phyloP scores from a whole-genome alignment of 1,140 invertebrate genomes.

The Lysiphlebus fabarum region DNA sequence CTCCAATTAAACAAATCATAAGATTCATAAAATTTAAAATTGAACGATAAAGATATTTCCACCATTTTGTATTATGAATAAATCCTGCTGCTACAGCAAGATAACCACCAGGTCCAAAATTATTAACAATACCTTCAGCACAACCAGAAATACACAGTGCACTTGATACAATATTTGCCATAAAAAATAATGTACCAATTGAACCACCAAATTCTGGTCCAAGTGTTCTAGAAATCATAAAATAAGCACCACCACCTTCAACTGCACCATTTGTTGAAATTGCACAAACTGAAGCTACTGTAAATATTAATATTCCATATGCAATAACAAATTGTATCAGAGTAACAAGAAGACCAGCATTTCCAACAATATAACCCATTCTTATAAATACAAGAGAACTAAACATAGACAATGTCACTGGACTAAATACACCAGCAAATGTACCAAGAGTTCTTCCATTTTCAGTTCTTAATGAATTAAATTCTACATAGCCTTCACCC shows the following conservation, averaged over 20 bases:
- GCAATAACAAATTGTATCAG: conserved; percentile 86
- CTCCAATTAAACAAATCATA: conserved; percentile 87
- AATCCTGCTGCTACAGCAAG: conserved; percentile 54
- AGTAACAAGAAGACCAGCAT: conserved; percentile 88
- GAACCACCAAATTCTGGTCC: conserved; percentile 96
- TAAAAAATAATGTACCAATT: conserved; percentile 93
- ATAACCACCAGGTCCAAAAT: conserved; percentile 86
- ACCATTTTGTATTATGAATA: conserved; percentile 77
- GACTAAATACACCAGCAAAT: conserved; percentile 95
- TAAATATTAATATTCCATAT: conserved; percentile 92
- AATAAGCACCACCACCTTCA: conserved; percentile 97
- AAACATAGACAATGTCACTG: conserved; percentile 97
- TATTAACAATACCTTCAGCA: conserved; percentile 94
- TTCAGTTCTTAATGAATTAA: conserved; percentile 61
- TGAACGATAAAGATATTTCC: conserved; percentile 87
- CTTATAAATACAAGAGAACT: conserved; percentile 94
- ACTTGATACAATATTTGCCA: conserved; percentile 93
- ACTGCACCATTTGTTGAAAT: conserved; percentile 99
- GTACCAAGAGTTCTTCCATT: conserved; percentile 78
- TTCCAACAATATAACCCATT: conserved; percentile 96
- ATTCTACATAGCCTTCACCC: conserved; percentile 71
- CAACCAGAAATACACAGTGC: conserved; percentile 92
- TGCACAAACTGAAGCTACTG: conserved; percentile 95
- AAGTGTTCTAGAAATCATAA: conserved; percentile 97
- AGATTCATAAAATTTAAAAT: conserved; percentile 82